Percentiles rank a stretch among this genome's conserved stretches.
Conservation (phyloP, 2,888 invertebrate genomes). For the Zeuzera pyrina region DNA sequence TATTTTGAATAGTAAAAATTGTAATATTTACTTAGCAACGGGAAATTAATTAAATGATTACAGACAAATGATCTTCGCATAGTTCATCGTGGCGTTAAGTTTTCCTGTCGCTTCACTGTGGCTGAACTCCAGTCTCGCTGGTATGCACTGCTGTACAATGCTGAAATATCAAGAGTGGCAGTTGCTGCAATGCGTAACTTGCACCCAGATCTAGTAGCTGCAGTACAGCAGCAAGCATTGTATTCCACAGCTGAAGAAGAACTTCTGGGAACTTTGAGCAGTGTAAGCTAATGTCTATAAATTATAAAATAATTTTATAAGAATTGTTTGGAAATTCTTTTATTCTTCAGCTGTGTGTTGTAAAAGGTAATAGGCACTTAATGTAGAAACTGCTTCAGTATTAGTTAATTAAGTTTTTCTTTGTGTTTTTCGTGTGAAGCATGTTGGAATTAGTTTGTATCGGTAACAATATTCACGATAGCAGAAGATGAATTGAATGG, state of each 20-base stretch:
- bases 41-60: too few species aligned
- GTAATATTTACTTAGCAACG: too few species aligned
- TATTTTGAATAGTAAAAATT: too few species aligned
- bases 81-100: constrained; percentile 93
- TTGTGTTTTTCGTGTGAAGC: too few species aligned
- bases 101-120: constrained; percentile 94
- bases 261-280: constrained; percentile 84
- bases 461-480: too few species aligned
- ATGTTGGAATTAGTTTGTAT: too few species aligned
- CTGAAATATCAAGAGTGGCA: constrained; percentile 92
- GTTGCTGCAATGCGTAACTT: constrained; percentile 94
- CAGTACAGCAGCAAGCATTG: constrained; percentile 89
- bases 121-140: constrained; percentile 96
- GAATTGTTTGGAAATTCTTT: too few species aligned
- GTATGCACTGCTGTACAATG: constrained; percentile 96
- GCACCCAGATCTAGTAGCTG: constrained; percentile 90
- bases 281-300: constrained; percentile 44
- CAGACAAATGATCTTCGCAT: constrained; percentile 84
- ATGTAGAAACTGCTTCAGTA: too few species aligned
- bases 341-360: too few species aligned
- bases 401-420: too few species aligned
- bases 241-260: constrained; percentile 94
- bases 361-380: too few species aligned
- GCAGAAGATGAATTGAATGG: too few species aligned
- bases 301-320: background rate